A percentile compares a stretch with the other conserved stretches of the same genome.
Conservation (phyloP, 2,888 invertebrate genomes). For the Chrysodeixis includens region DNA sequence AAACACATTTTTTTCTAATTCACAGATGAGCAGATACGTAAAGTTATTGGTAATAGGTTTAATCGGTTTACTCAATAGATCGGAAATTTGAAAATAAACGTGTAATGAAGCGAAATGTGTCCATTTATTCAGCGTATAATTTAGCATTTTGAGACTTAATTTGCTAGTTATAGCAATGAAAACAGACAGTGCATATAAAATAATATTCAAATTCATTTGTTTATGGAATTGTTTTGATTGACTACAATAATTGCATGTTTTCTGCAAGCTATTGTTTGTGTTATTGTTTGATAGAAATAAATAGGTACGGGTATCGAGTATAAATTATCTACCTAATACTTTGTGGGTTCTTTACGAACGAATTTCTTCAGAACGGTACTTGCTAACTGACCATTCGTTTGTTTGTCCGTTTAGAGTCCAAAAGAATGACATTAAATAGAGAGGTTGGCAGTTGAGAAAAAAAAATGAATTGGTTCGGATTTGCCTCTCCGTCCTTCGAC, state of each 20-base stretch:
- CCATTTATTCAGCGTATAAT: slow-evolving; percentile 79
- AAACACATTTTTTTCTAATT: slow-evolving; percentile 70
- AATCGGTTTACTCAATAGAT: slow-evolving; percentile 79
- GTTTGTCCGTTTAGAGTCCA: background rate
- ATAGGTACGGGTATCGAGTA: no score
- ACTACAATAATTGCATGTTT: background rate
- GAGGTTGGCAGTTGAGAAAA: no score
- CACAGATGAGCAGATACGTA: slow-evolving; percentile 73
- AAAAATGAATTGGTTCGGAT: no score
- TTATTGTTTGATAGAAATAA: background rate
- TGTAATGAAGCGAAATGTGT: slow-evolving; percentile 81
- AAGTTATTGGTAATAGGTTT: slow-evolving; percentile 81
- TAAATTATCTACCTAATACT: no score
- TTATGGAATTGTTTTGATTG: slow-evolving; percentile 1
- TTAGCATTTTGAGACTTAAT: slow-evolving; percentile 73
- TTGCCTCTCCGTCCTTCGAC: no score
- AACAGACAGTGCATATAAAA: slow-evolving; percentile 1
- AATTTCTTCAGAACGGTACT: no score
- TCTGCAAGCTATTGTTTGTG: background rate
- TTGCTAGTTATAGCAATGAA: slow-evolving; percentile 33
- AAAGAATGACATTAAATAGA: no score
- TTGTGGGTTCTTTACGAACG: background rate
- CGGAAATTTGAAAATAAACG: slow-evolving; percentile 84
- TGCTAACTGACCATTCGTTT: background rate
- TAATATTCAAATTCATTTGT: background rate